Evolutionary conservation across 1,140 invertebrate species (phyloP), one percentile per base, ranked within the genome.

Genomic region (Drepana arcuata): DNA sequence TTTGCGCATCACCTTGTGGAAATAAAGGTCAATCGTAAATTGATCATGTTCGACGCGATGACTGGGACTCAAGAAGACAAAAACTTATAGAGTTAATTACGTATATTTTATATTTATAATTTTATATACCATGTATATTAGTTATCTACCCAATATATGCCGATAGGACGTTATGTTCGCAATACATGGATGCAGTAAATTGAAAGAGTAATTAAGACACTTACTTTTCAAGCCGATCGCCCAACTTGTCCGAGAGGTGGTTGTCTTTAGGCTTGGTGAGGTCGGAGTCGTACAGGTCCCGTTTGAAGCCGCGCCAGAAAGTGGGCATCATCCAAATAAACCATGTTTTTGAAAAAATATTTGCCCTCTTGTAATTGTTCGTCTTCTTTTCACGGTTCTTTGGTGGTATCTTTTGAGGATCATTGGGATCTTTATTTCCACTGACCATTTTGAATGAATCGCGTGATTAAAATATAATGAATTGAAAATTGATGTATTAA

Each of bases 221-320:
- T 82, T 83, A 90, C 89, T 78, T 85, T 84, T 90, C 88, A 4
- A 90, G 66, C 29, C 72, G 74, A 56, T 89, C 82, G n/a, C 87
- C 88, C 10, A 90, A 75, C 36, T 67, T 70, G 45, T 87, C 83
- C n/a, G 88, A 88, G 7, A 81, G 64, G 52, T 89, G 87, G 34
- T 50, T 63, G 43, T 88, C 86, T 36, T 90, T 84, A n/a, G 89
- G 87, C 37, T 85, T 85, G 54, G 88, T 91, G 10, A 93, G 81
- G 73, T 93, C 91, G 21, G 85, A 72, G 30, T 88, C 70, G 62
- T 89, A 88, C n/a, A 92, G 75, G 53, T 92, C 89, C 48, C 88
- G 83, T 45, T 85, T 86, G 62, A 84, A 88, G n/a, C 90, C 90
- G 7, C 86, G 68, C 85, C 86, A 88, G 63, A 91, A 90, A 5